phyloP scores from a whole-genome alignment of 2,888 invertebrate genomes.

The Acanthosepion lycidas region DNA sequence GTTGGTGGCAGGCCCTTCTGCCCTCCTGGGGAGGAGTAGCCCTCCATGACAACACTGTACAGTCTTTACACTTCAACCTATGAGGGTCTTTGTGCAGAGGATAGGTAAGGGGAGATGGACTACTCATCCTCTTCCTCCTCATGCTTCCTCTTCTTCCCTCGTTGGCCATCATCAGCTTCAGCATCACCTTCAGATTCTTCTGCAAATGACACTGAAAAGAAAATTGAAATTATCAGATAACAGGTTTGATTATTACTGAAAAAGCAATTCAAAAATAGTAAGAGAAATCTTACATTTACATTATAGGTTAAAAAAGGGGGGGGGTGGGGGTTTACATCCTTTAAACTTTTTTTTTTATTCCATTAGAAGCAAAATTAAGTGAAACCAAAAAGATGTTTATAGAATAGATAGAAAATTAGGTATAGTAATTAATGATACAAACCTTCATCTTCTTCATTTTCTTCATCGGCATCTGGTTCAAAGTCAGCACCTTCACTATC shows the following conservation, averaged over 20 bases:
- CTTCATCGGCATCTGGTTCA: constrained; percentile 42
- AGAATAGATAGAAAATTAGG: not conserved
- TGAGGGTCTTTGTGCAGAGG: not conserved
- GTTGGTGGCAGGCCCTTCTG: constrained; percentile 41
- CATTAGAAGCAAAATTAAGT: not conserved
- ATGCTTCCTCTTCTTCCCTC: constrained; percentile 45
- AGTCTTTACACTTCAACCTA: constrained; percentile 46
- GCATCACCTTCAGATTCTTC: not conserved
- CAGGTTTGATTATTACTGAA: no score
- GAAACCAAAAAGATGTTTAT: not conserved
- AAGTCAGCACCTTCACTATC: constrained; percentile 48
- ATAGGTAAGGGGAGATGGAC: not conserved
- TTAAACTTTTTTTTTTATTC: no score
- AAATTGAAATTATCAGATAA: not conserved
- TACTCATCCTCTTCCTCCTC: constrained; percentile 46
- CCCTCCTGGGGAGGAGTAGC: constrained; percentile 43
- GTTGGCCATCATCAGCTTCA: not conserved
- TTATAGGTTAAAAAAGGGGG: no score
- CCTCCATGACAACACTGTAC: constrained; percentile 13
- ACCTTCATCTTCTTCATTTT: constrained; percentile 42
- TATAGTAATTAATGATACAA: not conserved
- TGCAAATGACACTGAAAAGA: not conserved
- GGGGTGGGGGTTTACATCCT: no score
- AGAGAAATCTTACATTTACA: no score
- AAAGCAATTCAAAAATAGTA: no score